These are phyloP conservation scores for Metridium senile DNA, from an alignment of 92 coral and sea anemone species.

Conservation along the genomic window DNA sequence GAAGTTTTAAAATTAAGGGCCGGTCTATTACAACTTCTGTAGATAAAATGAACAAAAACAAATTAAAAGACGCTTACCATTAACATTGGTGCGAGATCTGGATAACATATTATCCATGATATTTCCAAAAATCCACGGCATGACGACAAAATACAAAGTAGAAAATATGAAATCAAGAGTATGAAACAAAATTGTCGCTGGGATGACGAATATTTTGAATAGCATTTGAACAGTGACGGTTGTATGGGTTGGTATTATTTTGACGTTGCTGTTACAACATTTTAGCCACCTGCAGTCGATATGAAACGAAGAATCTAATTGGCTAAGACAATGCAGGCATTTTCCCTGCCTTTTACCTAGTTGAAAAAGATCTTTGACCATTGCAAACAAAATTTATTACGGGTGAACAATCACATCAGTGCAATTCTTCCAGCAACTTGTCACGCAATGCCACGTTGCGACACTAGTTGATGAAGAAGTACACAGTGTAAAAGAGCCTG, in stretches of 20 bases:
- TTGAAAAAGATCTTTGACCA: background rate
- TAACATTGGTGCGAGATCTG: conserved; percentile 19
- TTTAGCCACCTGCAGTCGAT: conserved; percentile 19
- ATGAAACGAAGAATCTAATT: conserved; percentile 5
- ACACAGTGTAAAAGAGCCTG: too few species aligned
- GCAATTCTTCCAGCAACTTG: too few species aligned
- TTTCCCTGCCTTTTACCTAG: background rate
- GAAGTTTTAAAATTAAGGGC: too few species aligned
- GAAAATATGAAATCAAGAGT: conserved; percentile 25
- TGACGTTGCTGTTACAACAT: conserved; percentile 11
- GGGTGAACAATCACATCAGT: too few species aligned
- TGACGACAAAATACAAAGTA: conserved; percentile 16
- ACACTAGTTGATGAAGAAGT: too few species aligned
- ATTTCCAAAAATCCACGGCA: conserved; percentile 37
- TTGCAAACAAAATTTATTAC: too few species aligned
- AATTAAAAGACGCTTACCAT: conserved; percentile 15
- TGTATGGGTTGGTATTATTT: conserved; percentile 13
- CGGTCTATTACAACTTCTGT: too few species aligned
- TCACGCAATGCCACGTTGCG: too few species aligned
- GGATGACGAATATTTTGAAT: conserved; percentile 10
- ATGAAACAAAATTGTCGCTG: conserved; percentile 9
- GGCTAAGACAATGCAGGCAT: conserved; percentile 2
- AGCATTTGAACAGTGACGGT: conserved; percentile 18
- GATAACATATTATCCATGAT: conserved; percentile 23
- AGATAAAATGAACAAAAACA: background rate